Percentiles rank a stretch among this genome's conserved stretches.
Evolutionary conservation across 2,888 invertebrate genomes (phyloP).

Genomic region (Lepidocyrtinus sp.): DNA sequence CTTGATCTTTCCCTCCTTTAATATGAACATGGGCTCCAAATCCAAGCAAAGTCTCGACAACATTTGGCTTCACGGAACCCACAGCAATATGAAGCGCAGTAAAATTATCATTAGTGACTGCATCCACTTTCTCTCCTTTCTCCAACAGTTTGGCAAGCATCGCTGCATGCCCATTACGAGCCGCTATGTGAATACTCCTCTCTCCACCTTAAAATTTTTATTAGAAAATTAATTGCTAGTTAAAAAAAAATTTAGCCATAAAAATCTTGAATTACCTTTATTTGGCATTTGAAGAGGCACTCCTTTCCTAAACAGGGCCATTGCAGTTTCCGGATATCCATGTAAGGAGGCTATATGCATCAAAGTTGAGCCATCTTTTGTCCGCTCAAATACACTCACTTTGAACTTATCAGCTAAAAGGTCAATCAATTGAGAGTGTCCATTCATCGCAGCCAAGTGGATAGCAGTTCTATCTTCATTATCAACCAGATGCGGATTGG

Average conservation of each 20-base stretch:
- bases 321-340: slow-evolving; percentile 98
- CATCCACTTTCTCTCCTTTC: slow-evolving; percentile 97
- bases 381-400: slow-evolving; percentile 95
- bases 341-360: slow-evolving; percentile 99
- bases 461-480: slow-evolving; percentile 97
- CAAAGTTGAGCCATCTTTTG: slow-evolving; percentile 97
- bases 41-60: slow-evolving; percentile 95
- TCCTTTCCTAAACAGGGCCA: slow-evolving; percentile 98
- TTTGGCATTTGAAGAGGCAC: slow-evolving; percentile 99
- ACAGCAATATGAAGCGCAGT: slow-evolving; percentile 97
- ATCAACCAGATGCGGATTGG: slow-evolving; percentile 94
- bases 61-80: slow-evolving; percentile 92
- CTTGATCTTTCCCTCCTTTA: too few species aligned
- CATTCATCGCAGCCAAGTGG: slow-evolving; percentile 97
- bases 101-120: slow-evolving; percentile 96
- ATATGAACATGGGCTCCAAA: slow-evolving; percentile 98
- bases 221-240: too few species aligned
- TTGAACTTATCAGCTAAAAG: slow-evolving; percentile 97
- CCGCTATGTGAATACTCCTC: slow-evolving; percentile 97
- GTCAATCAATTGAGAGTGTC: slow-evolving; percentile 96
- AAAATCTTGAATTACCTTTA: too few species aligned
- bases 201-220: slow-evolving; percentile 90
- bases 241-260: too few species aligned
- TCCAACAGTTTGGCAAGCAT: slow-evolving; percentile 96
- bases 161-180: slow-evolving; percentile 95